Percentiles rank a stretch among this genome's conserved stretches.
These are phyloP conservation scores for Phoenicopterus ruber DNA, from an alignment of 2,113 vertebrate genomes.

Conservation along the genomic window DNA sequence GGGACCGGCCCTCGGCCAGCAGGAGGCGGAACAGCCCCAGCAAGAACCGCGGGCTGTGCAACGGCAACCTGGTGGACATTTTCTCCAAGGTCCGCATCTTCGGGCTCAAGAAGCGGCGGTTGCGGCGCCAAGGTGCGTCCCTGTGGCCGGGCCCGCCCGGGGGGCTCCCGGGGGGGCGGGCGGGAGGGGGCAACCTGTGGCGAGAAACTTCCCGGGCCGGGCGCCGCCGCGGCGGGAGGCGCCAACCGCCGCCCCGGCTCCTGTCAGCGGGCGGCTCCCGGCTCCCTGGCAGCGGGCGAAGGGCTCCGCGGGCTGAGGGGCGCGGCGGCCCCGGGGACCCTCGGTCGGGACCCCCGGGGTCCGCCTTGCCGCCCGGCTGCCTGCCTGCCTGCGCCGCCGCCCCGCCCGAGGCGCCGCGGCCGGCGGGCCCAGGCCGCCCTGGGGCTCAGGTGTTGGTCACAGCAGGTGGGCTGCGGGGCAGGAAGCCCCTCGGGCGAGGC, in stretches of 20 bases:
- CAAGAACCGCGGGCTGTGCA: slow-evolving; percentile 96
- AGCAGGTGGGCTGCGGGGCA: not conserved
- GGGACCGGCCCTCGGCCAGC: slow-evolving; percentile 91
- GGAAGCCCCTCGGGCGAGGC: not conserved
- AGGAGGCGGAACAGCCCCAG: slow-evolving; percentile 94
- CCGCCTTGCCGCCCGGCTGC: not conserved
- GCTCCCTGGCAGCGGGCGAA: not conserved
- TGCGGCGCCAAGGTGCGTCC: slow-evolving; percentile 93
- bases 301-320: not conserved
- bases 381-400: not conserved
- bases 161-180: not conserved
- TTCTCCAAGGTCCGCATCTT: slow-evolving; percentile 99
- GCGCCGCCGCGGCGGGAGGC: not conserved
- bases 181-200: slow-evolving; percentile 12
- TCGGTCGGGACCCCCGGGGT: not conserved
- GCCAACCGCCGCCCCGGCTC: not conserved
- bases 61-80: slow-evolving; percentile 97
- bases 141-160: not conserved
- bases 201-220: not conserved
- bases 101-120: slow-evolving; percentile 95
- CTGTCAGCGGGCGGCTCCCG: too few species aligned
- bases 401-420: not conserved
- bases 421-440: too few species aligned
- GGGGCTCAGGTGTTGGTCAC: not conserved
- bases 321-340: not conserved